These are phyloP conservation scores for Apodemia mormo DNA, from an alignment of 2,888 invertebrate genomes.

Conservation along the genomic window DNA sequence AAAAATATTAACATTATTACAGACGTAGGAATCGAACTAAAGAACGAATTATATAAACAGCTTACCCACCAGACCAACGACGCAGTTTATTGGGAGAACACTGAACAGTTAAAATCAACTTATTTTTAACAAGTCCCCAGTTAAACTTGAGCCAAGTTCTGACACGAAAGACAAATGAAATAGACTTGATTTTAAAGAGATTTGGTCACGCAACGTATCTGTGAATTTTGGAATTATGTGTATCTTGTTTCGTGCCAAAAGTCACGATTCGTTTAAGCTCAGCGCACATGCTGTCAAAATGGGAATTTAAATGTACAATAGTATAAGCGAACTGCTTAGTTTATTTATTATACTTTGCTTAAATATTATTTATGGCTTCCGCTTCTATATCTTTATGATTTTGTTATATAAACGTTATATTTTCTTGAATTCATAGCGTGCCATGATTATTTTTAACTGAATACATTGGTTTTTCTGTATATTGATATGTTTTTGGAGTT, in stretches of 20 bases:
- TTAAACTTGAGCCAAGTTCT: slow-evolving; percentile 24
- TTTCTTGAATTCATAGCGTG: neutral
- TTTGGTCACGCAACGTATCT: slow-evolving; percentile 27
- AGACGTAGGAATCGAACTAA: too few species aligned
- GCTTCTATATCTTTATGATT: slow-evolving; percentile 1
- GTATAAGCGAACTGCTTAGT: slow-evolving; percentile 23
- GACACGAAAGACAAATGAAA: slow-evolving; percentile 25
- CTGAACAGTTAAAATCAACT: slow-evolving; percentile 14
- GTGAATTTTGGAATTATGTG: slow-evolving; percentile 25
- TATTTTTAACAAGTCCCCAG: slow-evolving; percentile 21
- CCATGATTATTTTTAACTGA: neutral
- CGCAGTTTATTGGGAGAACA: too few species aligned
- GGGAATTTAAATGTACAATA: slow-evolving; percentile 26
- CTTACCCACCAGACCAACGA: too few species aligned
- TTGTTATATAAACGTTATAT: neutral
- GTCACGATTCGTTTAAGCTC: slow-evolving; percentile 25
- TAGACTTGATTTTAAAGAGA: slow-evolving; percentile 20
- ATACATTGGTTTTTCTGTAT: too few species aligned
- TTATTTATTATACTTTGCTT: slow-evolving; percentile 17
- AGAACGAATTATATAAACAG: too few species aligned
- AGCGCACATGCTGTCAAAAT: slow-evolving; percentile 23
- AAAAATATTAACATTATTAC: too few species aligned
- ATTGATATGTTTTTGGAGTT: too few species aligned
- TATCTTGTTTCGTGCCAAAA: slow-evolving; percentile 25
- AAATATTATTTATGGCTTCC: slow-evolving; percentile 11